Evolutionary conservation across 2,888 invertebrate genomes (phyloP), one percentile per base, ranked within the genome.

Genomic region (Andrena minutula): DNA sequence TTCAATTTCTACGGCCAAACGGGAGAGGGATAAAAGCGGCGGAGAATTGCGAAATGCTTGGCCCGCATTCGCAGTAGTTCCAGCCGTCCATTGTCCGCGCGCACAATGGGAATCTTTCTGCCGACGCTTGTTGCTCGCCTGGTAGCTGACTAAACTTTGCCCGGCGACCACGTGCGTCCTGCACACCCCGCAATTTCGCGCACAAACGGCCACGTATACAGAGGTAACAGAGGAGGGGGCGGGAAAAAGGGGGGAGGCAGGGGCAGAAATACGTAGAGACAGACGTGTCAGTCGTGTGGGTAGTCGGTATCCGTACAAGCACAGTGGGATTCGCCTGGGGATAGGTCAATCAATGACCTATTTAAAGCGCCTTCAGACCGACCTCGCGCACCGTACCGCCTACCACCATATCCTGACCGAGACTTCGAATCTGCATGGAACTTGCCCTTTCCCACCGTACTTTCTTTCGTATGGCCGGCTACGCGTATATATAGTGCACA

Each of bases 281-380:
- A 76, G 73, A 64, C 61, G 79, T 47, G 78, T 79, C 66, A 71
- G 71, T 35, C 71, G 68, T 85, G 41, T 41, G 41, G 72, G 72
- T 75, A 79, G 83, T 76, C 74, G 77, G 81, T 73, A 71, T 79
- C 51, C 69, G 63, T 80, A 66, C 53, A 69, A 82, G 84, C 84
- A 79, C 56, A 63, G 56, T 69, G 74, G 63, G 82, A 83, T 82
- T 83, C 84, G 86, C 84, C 86, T 87, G 86, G 89, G 89, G 89
- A 87, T 89, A 89, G 90, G 90, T 90, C 91, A 91, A 92, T 92
- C 91, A 91, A 91, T 92, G 92, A 89, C 91, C 92, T 89, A 92
- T 91, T 92, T 92, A 90, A 88, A 85, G 83, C 82, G 78, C 77
- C 84, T 79, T 88, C 83, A 51, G 85, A 82, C 47, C 79, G 80